Conservation (phyloP, 2,888 invertebrate species). For the Seira ritae region DNA sequence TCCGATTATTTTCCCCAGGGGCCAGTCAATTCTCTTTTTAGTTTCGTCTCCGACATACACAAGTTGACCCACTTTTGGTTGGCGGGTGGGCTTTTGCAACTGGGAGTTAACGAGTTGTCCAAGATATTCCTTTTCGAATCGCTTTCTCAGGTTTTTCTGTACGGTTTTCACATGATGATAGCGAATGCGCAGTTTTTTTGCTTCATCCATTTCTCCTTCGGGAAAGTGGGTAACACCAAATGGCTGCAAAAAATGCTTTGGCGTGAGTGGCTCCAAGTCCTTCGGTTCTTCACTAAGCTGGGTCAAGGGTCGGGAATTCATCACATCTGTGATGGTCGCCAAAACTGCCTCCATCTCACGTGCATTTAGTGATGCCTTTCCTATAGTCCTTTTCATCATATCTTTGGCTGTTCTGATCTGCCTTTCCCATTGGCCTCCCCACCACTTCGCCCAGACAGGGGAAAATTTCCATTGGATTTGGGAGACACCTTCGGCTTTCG, state of each 20-base stretch:
- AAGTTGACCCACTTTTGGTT: background rate
- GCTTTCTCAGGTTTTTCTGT: background rate
- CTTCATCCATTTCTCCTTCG: background rate
- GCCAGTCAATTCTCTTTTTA: slow-evolving; percentile 23
- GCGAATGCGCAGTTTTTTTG: background rate
- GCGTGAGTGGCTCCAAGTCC: background rate
- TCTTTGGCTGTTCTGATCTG: background rate
- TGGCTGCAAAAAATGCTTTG: background rate
- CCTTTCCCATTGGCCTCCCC: slow-evolving; percentile 7
- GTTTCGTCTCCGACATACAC: slow-evolving; percentile 16
- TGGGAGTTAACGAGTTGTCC: slow-evolving; percentile 4
- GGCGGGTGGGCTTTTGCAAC: slow-evolving; percentile 6
- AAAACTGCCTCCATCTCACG: background rate
- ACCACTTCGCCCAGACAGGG: slow-evolving; percentile 25
- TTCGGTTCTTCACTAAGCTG: background rate
- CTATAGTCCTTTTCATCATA: background rate
- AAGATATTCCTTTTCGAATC: background rate
- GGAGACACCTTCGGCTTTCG: slow-evolving; percentile 1
- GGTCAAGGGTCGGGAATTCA: slow-evolving; percentile 1
- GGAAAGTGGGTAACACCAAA: background rate
- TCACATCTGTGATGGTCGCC: background rate
- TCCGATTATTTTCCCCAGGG: background rate
- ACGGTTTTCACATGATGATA: background rate
- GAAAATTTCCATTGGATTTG: slow-evolving; percentile 73
- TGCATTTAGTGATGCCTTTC: background rate